Conservation (phyloP, 2,888 invertebrate genomes). For the Meteorus colon region DNA sequence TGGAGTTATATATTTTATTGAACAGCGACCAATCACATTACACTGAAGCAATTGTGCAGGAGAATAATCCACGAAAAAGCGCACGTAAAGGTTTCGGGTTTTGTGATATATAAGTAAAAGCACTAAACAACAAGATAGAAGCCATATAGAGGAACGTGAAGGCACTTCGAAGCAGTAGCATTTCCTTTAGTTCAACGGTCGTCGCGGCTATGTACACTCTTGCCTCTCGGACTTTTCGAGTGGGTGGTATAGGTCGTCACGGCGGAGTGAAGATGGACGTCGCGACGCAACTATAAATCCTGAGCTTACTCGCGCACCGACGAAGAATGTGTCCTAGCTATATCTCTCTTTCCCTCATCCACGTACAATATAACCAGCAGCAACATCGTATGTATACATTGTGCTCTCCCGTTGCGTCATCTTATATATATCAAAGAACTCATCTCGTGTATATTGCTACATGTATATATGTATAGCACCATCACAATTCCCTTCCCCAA, state of each 20-base stretch:
- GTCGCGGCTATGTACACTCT: slow-evolving; percentile 24
- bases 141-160: slow-evolving; percentile 27
- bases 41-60: slow-evolving; percentile 11
- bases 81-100: not conserved
- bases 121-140: slow-evolving; percentile 18
- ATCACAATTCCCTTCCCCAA: slow-evolving; percentile 4
- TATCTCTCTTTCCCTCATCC: slow-evolving; percentile 42
- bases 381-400: slow-evolving; percentile 3
- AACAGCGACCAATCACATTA: not conserved
- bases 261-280: slow-evolving; percentile 73
- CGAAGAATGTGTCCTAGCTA: slow-evolving; percentile 62
- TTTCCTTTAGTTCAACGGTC: slow-evolving; percentile 32
- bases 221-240: slow-evolving; percentile 60
- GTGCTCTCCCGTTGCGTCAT: slow-evolving; percentile 40
- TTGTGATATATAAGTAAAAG: slow-evolving; percentile 12
- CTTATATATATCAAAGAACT: not conserved
- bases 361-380: slow-evolving; percentile 10
- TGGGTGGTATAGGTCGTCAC: slow-evolving; percentile 66
- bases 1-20: no score
- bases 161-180: slow-evolving; percentile 35
- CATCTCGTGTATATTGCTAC: not conserved
- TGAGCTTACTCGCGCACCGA: slow-evolving; percentile 68
- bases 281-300: slow-evolving; percentile 73
- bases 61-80: slow-evolving; percentile 16
- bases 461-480: not conserved